These are phyloP conservation scores for Falcunculus frontatus DNA, from an alignment of 2,113 vertebrate species.

Conservation along the genomic window DNA sequence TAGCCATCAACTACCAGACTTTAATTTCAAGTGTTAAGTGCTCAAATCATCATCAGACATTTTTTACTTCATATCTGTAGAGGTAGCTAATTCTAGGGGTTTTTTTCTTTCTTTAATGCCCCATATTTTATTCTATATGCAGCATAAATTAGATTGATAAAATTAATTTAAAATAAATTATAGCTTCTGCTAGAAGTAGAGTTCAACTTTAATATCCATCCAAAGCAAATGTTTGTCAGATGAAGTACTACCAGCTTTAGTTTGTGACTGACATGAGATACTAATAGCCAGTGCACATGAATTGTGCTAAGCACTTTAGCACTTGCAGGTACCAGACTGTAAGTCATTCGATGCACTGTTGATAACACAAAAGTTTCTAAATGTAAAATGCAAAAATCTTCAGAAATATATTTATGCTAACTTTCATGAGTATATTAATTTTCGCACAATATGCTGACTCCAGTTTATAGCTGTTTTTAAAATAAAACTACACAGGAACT, in stretches of 20 bases:
- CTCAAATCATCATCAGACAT: neutral
- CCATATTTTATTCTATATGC: neutral
- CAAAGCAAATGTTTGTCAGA: neutral
- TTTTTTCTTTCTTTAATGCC: neutral
- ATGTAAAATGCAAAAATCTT: neutral
- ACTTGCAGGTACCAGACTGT: neutral
- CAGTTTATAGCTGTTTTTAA: neutral
- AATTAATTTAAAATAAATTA: neutral
- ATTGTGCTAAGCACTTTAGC: neutral
- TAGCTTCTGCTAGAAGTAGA: neutral
- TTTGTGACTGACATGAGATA: neutral
- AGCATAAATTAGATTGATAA: neutral
- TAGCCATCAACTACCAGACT: neutral
- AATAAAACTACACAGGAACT: neutral
- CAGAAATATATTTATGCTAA: neutral
- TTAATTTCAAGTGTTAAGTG: neutral
- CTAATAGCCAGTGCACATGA: neutral
- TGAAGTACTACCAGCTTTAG: neutral
- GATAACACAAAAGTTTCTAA: neutral
- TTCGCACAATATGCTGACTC: neutral
- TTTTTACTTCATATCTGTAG: neutral
- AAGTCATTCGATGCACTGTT: neutral
- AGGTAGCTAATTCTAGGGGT: fast-evolving
- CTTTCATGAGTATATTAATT: neutral
- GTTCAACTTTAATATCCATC: neutral